A percentile compares a stretch with the other conserved stretches of the same genome.
These are phyloP conservation scores for Anolis carolinensis DNA, from an alignment of 2,113 vertebrate genomes.

Conservation along the genomic window DNA sequence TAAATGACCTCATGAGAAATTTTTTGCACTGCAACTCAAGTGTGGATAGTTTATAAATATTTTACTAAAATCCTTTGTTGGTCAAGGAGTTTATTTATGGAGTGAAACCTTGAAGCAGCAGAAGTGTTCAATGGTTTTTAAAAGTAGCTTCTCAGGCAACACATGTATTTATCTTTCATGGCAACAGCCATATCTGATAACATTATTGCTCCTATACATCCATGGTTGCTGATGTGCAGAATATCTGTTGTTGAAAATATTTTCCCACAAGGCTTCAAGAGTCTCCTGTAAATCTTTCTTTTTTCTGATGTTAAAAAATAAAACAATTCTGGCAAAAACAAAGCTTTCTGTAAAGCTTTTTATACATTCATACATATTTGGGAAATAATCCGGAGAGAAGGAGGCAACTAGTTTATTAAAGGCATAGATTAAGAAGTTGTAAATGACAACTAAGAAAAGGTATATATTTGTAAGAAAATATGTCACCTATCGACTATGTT, in stretches of 20 bases:
- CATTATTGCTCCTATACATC: slow-evolving; percentile 11
- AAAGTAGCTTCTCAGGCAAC: slow-evolving; percentile 9
- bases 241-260: slow-evolving; percentile 23
- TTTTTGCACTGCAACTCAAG: not conserved
- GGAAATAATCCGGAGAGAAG: not conserved
- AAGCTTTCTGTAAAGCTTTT: not conserved
- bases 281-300: slow-evolving; percentile 7
- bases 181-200: slow-evolving; percentile 4
- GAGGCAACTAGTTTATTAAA: not conserved
- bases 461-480: not conserved
- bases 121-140: slow-evolving; percentile 24
- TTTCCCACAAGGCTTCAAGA: not conserved
- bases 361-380: not conserved
- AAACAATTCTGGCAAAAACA: slow-evolving; percentile 15
- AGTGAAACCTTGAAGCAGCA: slow-evolving; percentile 1
- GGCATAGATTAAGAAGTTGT: not conserved
- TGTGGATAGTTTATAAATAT: not conserved
- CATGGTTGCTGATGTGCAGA: slow-evolving; percentile 11
- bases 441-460: not conserved
- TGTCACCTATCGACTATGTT: too few species aligned
- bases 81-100: not conserved
- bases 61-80: slow-evolving; percentile 23
- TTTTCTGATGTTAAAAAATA: slow-evolving; percentile 1
- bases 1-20: not conserved
- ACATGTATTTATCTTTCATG: slow-evolving; percentile 10